These are phyloP conservation scores for Hemithea aestivaria DNA, from an alignment of 2,888 invertebrate species.

Conservation along the genomic window DNA sequence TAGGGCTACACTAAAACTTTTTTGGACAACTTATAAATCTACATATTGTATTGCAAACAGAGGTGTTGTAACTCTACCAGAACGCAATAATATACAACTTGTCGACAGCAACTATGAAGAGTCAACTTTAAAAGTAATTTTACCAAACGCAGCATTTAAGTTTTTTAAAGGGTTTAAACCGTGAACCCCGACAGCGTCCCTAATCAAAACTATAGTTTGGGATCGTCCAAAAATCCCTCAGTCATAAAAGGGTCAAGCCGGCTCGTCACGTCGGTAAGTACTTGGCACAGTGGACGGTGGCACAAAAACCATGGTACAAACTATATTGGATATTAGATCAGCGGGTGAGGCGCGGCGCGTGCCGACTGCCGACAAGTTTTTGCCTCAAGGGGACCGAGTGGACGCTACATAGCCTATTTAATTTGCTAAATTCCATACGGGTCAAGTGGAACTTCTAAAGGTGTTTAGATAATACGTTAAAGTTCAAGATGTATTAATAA, in stretches of 20 bases:
- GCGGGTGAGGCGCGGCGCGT: conserved; percentile 53
- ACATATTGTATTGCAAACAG: not conserved
- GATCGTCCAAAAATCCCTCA: conserved; percentile 48
- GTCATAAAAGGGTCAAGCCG: conserved; percentile 74
- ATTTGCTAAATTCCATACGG: conserved; percentile 44
- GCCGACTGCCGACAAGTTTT: conserved; percentile 49
- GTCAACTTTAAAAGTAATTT: not conserved
- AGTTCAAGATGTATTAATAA: no score
- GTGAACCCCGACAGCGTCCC: conserved; percentile 10
- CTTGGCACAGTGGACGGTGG: conserved; percentile 22
- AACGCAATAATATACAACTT: no score
- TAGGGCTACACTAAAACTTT: conserved; percentile 17
- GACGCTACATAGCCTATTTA: conserved; percentile 48
- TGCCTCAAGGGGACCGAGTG: conserved; percentile 38
- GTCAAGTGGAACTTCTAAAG: no score
- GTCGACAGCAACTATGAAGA: no score
- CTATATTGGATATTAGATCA: conserved; percentile 77
- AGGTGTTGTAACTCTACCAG: no score
- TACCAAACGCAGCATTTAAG: not conserved
- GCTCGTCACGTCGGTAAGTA: conserved; percentile 54
- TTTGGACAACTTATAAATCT: conserved; percentile 1
- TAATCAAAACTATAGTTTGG: conserved; percentile 20
- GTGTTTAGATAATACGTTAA: no score
- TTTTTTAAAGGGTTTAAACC: not conserved
- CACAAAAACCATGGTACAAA: conserved; percentile 69